These are phyloP conservation scores for Campylomormyrus numenius DNA, from an alignment of 2,113 vertebrate species.

Conservation along the genomic window DNA sequence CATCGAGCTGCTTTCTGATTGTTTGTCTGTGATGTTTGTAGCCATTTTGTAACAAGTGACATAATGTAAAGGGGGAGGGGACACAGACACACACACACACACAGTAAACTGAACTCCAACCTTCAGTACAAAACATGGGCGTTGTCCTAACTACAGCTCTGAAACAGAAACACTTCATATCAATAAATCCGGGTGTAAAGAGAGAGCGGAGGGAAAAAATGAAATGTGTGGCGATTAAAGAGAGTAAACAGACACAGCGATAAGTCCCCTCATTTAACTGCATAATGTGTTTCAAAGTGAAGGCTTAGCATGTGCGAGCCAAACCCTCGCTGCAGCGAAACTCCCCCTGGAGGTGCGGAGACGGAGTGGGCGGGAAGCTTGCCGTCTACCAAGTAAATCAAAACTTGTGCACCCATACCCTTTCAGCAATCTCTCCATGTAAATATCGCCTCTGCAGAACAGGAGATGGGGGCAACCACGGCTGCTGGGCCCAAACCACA, in stretches of 20 bases:
- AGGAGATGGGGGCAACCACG: neutral
- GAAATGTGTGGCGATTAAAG: neutral
- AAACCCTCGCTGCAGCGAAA: neutral
- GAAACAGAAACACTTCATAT: neutral
- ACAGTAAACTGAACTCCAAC: neutral
- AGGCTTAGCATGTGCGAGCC: neutral
- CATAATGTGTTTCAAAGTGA: neutral
- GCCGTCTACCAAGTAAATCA: neutral
- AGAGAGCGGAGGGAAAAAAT: neutral
- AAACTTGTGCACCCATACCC: neutral
- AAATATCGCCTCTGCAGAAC: neutral
- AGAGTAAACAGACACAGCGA: neutral
- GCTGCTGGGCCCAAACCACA: neutral
- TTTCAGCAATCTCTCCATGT: neutral
- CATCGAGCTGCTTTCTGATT: neutral
- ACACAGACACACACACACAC: neutral
- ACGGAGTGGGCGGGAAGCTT: neutral
- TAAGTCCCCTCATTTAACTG: neutral
- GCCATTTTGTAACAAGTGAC: neutral
- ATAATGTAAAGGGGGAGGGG: neutral
- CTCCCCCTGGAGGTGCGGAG: neutral
- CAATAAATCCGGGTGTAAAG: neutral
- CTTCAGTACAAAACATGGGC: neutral
- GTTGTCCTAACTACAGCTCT: neutral
- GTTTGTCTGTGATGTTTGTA: too few species aligned